Base-by-base conservation (phyloP, 2,888 invertebrate species). In the Dilophus febrilis region DNA sequence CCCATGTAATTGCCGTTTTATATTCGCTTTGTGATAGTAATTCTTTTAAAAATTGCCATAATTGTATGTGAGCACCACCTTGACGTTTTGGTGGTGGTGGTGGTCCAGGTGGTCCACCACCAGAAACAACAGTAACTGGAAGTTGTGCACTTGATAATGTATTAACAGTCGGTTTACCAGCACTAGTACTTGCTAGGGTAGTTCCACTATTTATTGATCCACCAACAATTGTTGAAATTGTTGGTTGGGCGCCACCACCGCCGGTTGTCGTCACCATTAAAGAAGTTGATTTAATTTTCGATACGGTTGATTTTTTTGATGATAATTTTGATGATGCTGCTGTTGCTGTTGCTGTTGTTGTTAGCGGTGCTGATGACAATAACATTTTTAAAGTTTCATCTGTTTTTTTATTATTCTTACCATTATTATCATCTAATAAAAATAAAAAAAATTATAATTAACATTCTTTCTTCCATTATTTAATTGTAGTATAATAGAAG, bases 1-100 rank as follows among this genome's bases (percentile, higher is more conserved):
- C 67, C 97, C 98, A 98, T 56, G 94, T 79, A 57, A 98, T 97
- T 58, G 94, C 95, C 4, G 85, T 83, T 11, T 90, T 88, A 60
- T 92, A 87, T 27, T 78, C 65, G 49, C 87, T 84, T 0, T 92
- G 88, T 38, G 87, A 78, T 2, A 98, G 70, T 13, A 98, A 73
- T 59, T 98, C 95, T 59, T 94, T 94, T 40, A 98, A 70, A 64
- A 98, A 98, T 65, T 98, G 95, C 97, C 97, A 98, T 35, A 98
- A 70, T 61, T 98, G 97, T 50, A 97, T 97, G 62, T 91, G 91
- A 0, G 90, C 84, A 47, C 84, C 81, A 36, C 77, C 75, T 34
- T 68, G 65, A 41, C 64, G 55, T 22, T 6, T 6, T 22, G 22
- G 22, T 6, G 45, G 35, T 35, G 45, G 31, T 13, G 38, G 37